phyloP scores from a whole-genome alignment of 2,113 vertebrate genomes.

The Chamaetylas fuelleborni region DNA sequence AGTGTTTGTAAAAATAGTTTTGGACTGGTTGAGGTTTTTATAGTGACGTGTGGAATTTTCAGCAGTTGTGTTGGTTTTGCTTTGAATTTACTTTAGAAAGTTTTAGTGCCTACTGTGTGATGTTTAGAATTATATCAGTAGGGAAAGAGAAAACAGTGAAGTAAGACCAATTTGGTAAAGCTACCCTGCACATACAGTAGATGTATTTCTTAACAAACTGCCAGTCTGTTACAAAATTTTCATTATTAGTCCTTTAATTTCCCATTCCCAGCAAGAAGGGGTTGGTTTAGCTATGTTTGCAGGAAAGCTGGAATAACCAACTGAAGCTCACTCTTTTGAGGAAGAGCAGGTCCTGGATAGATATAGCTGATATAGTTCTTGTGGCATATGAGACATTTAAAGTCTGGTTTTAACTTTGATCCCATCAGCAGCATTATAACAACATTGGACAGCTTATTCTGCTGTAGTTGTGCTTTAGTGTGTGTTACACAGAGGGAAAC shows the following conservation, averaged over 20 bases:
- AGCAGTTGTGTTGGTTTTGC: neutral
- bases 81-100: neutral
- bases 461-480: neutral
- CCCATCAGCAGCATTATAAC: neutral
- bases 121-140: neutral
- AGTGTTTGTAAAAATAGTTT: neutral
- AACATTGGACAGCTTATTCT: neutral
- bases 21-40: neutral
- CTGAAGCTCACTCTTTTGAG: neutral
- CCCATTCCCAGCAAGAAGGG: neutral
- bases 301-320: neutral
- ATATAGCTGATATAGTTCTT: rapidly evolving
- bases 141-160: neutral
- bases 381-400: neutral
- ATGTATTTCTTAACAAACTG: neutral
- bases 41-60: neutral
- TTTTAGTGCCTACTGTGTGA: neutral
- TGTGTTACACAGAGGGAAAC: neutral
- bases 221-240: neutral
- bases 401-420: neutral
- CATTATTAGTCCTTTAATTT: neutral
- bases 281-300: neutral
- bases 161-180: neutral
- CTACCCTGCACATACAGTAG: neutral
- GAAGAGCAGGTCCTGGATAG: neutral